Percentiles rank a stretch among this genome's conserved stretches.
Conservation (phyloP, 2,888 invertebrate genomes). For the Diogma glabrata region DNA sequence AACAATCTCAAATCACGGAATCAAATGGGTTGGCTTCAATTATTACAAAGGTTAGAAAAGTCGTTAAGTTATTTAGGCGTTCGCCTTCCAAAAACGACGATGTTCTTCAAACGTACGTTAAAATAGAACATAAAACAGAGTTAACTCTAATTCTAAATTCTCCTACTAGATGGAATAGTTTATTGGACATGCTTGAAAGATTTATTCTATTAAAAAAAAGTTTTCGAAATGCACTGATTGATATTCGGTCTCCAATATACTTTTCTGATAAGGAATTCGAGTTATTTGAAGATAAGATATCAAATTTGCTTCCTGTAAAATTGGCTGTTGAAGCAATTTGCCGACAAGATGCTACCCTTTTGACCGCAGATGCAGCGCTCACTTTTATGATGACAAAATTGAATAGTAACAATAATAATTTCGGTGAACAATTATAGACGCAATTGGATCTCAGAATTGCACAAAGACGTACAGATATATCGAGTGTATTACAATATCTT, state of each 20-base stretch:
- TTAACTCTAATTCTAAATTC: neutral
- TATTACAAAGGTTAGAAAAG: neutral
- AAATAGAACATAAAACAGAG: neutral
- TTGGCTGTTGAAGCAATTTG: constrained; percentile 3
- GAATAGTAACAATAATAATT: neutral
- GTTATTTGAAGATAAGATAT: neutral
- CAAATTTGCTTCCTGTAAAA: neutral
- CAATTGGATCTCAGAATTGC: no score
- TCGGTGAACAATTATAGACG: no score
- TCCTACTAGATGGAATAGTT: neutral
- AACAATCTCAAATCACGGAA: neutral
- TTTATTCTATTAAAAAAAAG: neutral
- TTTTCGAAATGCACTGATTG: no score
- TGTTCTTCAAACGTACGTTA: neutral
- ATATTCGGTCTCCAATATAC: constrained; percentile 1
- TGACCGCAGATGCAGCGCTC: neutral
- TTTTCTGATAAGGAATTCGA: neutral
- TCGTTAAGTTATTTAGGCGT: neutral
- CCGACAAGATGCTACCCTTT: constrained; percentile 1
- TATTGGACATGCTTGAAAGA: neutral
- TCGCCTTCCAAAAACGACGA: neutral
- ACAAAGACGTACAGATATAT: no score
- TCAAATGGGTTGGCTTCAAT: neutral
- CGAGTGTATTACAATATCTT: no score
- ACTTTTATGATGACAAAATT: neutral